These are phyloP conservation scores for Caenorhabditis sp. DNA, from an alignment of 2,888 invertebrate species.

Conservation along the genomic window DNA sequence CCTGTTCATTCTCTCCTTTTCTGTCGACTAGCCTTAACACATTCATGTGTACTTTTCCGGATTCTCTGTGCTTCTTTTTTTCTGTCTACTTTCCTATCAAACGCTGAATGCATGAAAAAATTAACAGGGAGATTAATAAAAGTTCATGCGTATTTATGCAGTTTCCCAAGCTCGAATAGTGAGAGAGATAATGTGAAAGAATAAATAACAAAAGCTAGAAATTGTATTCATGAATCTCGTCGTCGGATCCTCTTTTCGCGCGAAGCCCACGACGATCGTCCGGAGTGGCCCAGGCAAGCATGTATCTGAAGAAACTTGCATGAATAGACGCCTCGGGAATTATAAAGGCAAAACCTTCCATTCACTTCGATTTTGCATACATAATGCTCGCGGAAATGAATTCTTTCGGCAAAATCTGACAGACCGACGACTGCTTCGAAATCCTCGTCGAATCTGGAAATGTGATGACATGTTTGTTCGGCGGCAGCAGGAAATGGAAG, in stretches of 20 bases:
- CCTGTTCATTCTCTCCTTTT: too few species aligned
- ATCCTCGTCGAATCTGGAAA: constrained; percentile 41
- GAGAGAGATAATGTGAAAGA: not conserved
- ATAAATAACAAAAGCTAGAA: constrained; percentile 36
- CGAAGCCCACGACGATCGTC: constrained; percentile 24
- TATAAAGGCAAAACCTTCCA: too few species aligned
- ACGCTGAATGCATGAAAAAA: too few species aligned
- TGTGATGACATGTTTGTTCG: not conserved
- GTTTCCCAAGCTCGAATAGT: too few species aligned
- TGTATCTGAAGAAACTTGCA: constrained; percentile 29
- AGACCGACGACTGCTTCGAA: constrained; percentile 55
- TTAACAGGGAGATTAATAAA: not conserved
- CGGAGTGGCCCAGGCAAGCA: constrained; percentile 51
- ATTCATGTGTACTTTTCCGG: not conserved
- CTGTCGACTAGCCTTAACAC: constrained; percentile 1
- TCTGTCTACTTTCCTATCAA: too few species aligned
- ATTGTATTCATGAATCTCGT: constrained; percentile 49
- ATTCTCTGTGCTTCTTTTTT: not conserved
- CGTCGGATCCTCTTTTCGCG: constrained; percentile 12
- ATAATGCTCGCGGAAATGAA: constrained; percentile 54
- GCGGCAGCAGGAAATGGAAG: not conserved
- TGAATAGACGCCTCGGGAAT: not conserved
- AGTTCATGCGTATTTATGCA: too few species aligned
- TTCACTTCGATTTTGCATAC: constrained; percentile 60
- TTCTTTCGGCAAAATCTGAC: constrained; percentile 51